phyloP scores from a whole-genome alignment of 2,113 vertebrate species.

The Hoplias malabaricus region DNA sequence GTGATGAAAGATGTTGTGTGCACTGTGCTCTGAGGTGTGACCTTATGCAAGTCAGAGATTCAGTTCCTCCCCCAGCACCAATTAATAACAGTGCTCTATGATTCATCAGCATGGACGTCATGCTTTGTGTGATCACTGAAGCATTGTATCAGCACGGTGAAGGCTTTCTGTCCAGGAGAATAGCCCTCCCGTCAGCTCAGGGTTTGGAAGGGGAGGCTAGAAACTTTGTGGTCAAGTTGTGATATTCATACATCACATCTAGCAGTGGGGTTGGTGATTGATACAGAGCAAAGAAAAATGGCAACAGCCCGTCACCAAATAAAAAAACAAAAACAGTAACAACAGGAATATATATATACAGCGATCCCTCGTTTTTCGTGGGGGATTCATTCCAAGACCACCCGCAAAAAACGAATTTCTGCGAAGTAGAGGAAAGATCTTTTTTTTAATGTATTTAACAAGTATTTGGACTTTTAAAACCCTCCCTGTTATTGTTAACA shows the following conservation, averaged over 20 bases:
- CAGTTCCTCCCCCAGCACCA: not conserved
- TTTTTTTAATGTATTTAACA: too few relatives aligned
- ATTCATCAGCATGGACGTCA: conserved; percentile 33
- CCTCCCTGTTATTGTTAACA: too few relatives aligned
- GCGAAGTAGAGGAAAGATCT: too few relatives aligned
- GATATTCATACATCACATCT: not conserved
- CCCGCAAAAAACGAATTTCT: too few relatives aligned
- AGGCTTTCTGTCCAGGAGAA: conserved; percentile 37
- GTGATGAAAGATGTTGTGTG: conserved; percentile 37
- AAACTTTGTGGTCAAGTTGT: conserved; percentile 17
- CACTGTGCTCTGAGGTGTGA: conserved; percentile 43
- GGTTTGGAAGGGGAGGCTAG: not conserved
- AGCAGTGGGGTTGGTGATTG: not conserved
- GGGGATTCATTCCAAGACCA: too few relatives aligned
- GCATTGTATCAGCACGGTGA: conserved; percentile 20
- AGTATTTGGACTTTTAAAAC: too few relatives aligned
- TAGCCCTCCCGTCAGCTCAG: not conserved
- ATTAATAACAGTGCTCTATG: conserved; percentile 43
- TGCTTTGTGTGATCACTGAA: conserved; percentile 13
- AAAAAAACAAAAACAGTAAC: too few relatives aligned
- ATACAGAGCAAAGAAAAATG: not conserved
- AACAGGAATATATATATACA: too few relatives aligned
- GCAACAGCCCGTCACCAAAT: too few relatives aligned
- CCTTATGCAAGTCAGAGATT: conserved; percentile 33
- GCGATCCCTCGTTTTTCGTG: too few relatives aligned